Evolutionary conservation across 1,140 invertebrate genomes (phyloP).

Genomic region (Drosophila pectinifera): DNA sequence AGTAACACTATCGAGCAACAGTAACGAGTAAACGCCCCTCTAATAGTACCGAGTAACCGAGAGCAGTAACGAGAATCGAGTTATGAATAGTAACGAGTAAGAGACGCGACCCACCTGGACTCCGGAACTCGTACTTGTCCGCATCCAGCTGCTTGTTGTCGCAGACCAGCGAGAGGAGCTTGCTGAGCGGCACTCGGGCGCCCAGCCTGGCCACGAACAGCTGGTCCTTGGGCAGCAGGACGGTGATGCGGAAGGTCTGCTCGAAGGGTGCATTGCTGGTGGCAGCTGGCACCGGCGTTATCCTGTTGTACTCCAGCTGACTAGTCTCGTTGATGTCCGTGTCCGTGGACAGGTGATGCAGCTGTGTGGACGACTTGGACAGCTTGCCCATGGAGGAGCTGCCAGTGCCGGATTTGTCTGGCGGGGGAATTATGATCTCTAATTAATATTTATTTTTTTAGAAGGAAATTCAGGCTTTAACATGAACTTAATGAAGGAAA

Average conservation of each 20-base stretch:
- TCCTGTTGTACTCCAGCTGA: conserved; percentile 84
- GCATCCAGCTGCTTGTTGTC: conserved; percentile 92
- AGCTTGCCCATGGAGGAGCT: conserved; percentile 72
- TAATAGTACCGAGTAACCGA: no score
- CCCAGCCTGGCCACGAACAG: conserved; percentile 86
- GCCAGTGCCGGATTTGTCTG: conserved; percentile 62
- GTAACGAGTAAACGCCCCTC: no score
- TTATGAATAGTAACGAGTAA: no score
- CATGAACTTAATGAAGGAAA: no score
- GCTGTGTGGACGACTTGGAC: conserved; percentile 83
- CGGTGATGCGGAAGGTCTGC: conserved; percentile 85
- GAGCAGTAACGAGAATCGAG: no score
- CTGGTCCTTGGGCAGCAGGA: conserved; percentile 94
- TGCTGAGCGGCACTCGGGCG: conserved; percentile 88
- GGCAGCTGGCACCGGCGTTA: conserved; percentile 78
- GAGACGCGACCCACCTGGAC: conserved; percentile 88
- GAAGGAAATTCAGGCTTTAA: no score
- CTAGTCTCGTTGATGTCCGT: conserved; percentile 80
- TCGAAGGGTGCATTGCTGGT: conserved; percentile 84
- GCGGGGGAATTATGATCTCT: background rate
- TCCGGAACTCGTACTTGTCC: conserved; percentile 91
- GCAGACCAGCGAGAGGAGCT: conserved; percentile 91
- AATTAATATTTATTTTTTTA: background rate
- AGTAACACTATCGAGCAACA: no score
- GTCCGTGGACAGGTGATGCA: conserved; percentile 72